Conservation (phyloP, 2,113 vertebrate genomes). For the Enhydra lutris region DNA sequence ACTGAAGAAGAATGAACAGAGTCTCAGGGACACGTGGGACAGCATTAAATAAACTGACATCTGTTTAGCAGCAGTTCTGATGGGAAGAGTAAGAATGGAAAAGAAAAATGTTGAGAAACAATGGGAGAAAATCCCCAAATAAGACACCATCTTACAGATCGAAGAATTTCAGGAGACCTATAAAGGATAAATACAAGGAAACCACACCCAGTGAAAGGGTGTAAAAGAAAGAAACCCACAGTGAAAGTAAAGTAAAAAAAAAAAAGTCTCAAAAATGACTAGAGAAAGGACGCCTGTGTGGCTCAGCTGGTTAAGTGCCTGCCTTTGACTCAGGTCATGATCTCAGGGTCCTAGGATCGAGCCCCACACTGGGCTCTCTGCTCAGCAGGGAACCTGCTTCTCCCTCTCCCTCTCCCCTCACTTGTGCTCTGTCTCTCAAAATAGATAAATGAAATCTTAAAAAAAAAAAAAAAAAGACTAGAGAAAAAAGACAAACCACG, state of each 20-base stretch:
- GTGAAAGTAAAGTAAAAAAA: not conserved
- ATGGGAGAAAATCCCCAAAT: not conserved
- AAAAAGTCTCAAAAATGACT: not conserved
- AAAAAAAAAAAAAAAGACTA: not conserved
- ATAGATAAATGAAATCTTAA: not conserved
- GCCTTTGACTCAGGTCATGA: not conserved
- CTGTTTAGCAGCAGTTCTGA: not conserved
- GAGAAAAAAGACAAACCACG: not conserved
- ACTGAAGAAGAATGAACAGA: not conserved
- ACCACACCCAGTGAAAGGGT: not conserved
- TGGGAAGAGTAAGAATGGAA: not conserved
- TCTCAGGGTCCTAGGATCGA: not conserved
- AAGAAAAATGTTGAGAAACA: not conserved
- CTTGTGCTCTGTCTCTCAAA: not conserved
- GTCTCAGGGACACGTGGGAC: not conserved
- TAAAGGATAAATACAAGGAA: not conserved
- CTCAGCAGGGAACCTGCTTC: not conserved
- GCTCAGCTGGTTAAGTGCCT: not conserved
- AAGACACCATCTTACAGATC: not conserved
- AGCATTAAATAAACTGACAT: not conserved
- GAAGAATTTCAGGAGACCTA: not conserved
- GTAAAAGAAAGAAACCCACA: not conserved
- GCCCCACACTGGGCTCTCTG: not conserved
- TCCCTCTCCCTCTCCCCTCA: no score
- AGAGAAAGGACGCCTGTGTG: not conserved